Percentiles rank a stretch among this genome's conserved stretches.
phyloP scores from a whole-genome alignment of 2,113 vertebrate species.

The Aldabrachelys gigantea region DNA sequence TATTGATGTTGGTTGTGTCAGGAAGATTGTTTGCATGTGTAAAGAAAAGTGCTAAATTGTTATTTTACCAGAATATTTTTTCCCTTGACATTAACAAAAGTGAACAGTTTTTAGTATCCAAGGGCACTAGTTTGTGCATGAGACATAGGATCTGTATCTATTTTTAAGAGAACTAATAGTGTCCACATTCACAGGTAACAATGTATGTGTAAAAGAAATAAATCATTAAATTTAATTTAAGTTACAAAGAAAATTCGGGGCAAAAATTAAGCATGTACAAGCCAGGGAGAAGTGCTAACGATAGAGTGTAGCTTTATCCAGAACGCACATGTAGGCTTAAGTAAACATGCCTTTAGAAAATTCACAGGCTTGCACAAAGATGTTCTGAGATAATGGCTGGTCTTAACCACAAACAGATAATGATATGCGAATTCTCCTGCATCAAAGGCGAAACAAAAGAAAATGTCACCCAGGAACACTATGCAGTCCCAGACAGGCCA shows the following conservation, averaged over 20 bases:
- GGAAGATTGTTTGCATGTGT: background rate
- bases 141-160: background rate
- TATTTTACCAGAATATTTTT: background rate
- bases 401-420: constrained; percentile 40
- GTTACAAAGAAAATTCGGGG: background rate
- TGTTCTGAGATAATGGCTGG: constrained; percentile 5
- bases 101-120: background rate
- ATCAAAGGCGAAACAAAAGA: constrained; percentile 67
- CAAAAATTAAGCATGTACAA: background rate
- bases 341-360: constrained; percentile 17
- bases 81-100: background rate
- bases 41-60: background rate
- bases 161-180: background rate
- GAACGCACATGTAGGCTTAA: background rate
- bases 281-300: background rate
- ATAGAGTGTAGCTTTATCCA: background rate
- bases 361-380: constrained; percentile 29
- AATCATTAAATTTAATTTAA: too few relatives aligned
- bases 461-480: constrained; percentile 26
- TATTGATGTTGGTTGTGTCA: background rate
- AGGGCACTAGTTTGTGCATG: background rate
- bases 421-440: constrained; percentile 52
- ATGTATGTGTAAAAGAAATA: too few relatives aligned
- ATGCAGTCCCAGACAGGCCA: constrained; percentile 9
- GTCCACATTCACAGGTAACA: background rate